phyloP scores from a whole-genome alignment of 2,113 vertebrate species.

The Pachyramphus minor region DNA sequence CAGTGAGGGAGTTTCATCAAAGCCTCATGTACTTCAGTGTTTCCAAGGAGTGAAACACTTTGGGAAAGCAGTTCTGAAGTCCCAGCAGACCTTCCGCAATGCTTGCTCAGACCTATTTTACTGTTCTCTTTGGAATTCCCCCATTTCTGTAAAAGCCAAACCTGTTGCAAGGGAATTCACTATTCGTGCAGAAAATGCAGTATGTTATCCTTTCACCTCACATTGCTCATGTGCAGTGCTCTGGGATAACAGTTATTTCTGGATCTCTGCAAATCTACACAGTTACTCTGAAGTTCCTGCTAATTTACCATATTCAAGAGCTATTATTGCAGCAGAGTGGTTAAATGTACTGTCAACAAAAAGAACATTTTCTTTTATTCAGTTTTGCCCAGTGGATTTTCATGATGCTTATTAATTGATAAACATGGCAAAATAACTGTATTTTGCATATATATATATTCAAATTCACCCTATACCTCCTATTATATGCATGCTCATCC shows the following conservation, averaged over 20 bases:
- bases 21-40: background rate
- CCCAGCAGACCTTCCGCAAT: background rate
- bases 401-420: background rate
- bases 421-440: background rate
- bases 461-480: background rate
- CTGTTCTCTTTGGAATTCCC: background rate
- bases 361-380: background rate
- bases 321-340: background rate
- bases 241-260: background rate
- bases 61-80: background rate
- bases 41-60: background rate
- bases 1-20: background rate
- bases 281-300: background rate
- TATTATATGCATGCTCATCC: background rate
- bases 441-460: background rate
- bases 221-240: background rate
- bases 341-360: background rate
- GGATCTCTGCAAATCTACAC: background rate
- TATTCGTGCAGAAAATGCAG: background rate
- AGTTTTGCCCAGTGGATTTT: background rate
- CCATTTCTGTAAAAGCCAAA: background rate
- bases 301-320: background rate
- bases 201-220: background rate
- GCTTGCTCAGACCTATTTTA: background rate
- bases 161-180: conserved; percentile 2